phyloP scores from a whole-genome alignment of 2,797 vertebrate genomes.

The Pangasius mekongensis region DNA sequence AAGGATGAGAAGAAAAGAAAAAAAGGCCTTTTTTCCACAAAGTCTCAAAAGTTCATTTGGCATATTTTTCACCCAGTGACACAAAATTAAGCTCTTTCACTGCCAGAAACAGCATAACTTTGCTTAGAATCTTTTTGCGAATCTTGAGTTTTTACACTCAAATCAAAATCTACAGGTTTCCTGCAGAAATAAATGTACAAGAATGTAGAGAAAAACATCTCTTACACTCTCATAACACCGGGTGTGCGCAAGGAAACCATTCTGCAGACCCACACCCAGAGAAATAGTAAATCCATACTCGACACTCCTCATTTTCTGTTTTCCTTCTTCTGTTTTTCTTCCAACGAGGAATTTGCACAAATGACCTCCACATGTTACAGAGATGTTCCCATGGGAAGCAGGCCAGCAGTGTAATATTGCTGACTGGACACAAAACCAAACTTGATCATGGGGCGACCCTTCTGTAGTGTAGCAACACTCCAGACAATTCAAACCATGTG shows the following conservation, averaged over 20 bases:
- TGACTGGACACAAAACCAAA: slow-evolving; percentile 70
- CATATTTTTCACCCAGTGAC: neutral
- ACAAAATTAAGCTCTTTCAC: neutral
- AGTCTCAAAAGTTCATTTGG: neutral
- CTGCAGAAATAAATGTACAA: slow-evolving; percentile 1
- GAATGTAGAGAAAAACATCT: slow-evolving; percentile 14
- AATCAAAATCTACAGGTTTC: neutral
- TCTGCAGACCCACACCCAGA: slow-evolving; percentile 23
- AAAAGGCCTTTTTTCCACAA: neutral
- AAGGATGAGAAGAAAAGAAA: neutral
- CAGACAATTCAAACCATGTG: slow-evolving; percentile 4
- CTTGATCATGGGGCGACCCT: slow-evolving; percentile 10
- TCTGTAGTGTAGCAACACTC: neutral
- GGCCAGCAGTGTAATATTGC: slow-evolving; percentile 69
- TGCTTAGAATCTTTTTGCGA: neutral
- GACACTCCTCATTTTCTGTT: slow-evolving; percentile 18
- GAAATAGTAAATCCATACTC: slow-evolving; percentile 28
- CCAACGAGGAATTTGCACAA: slow-evolving; percentile 68
- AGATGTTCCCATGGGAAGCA: slow-evolving; percentile 68
- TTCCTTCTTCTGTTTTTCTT: slow-evolving; percentile 57
- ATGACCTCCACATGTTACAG: slow-evolving; percentile 74
- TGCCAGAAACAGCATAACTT: neutral
- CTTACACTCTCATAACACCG: slow-evolving; percentile 11
- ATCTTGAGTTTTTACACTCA: neutral
- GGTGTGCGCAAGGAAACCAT: neutral